Base-by-base conservation (phyloP, 53 echinoderm and acorn worm species). In the Patiria pectinifera region DNA sequence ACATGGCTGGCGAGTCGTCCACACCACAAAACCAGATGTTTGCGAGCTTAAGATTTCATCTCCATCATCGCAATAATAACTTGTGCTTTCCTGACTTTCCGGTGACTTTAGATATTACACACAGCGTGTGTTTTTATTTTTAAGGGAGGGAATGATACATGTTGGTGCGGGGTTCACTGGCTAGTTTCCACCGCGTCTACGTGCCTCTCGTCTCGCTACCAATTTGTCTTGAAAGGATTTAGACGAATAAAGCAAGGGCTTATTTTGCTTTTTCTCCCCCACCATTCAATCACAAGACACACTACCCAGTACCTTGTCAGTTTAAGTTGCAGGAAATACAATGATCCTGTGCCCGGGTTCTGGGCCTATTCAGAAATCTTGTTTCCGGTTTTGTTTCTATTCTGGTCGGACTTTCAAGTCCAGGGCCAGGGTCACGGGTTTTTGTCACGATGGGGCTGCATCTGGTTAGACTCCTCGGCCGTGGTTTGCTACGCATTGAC, bases 11-110 rank as follows among this genome's bases (percentile, higher is more conserved):
- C 61, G 82, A 88, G 58, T 59, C 78, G 43, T 16, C 78, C 77
- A 76, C 88, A 88, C 77, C 26, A 78, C 77, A 88, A 88, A 88
- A 88, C 76, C 88, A 88, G 88, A 88, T 88, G 88, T 88, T 62
- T 53, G 62, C 75, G 11, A 78, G 61, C 44, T 53, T 78, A 76
- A 47, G 44, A 45, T 88, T 88, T 88, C 88, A 78, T 61, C 88
- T 82, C 82, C 82, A 82, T 82, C 82, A 82, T 82, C 59, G 88
- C 25, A 69, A 47, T 71, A 86, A 86, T 71, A 71, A 86, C 75
- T 23, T 74, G 48, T 53, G 86, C 75, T 86, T 61, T 44, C 77
- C 58, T 25, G 88, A 45, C 59, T 88, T 77, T 78, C 88, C 43
- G 45, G 80, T 79, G 45, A 79, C 80, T 79, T 6, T 79, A 15